A percentile compares a stretch with the other conserved stretches of the same genome.
Evolutionary conservation across 2,113 vertebrate genomes (phyloP).

Genomic region (Stigmatopora argus): DNA sequence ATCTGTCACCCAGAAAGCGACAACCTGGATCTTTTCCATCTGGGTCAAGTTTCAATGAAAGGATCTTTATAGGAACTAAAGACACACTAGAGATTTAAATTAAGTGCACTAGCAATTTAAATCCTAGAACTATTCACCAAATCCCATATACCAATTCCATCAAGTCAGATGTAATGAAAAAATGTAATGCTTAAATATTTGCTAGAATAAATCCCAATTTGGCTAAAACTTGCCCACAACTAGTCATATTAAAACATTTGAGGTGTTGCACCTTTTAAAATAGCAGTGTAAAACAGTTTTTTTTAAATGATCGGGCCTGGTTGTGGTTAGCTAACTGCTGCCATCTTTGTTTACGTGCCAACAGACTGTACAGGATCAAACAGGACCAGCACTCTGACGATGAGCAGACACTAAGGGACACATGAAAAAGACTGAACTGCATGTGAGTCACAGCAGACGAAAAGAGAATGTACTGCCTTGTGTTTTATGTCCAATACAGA

Average conservation of each 20-base stretch:
- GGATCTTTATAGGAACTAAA: conserved; percentile 25
- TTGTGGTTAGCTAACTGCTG: conserved; percentile 43
- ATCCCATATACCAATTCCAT: conserved; percentile 22
- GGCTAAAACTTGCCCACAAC: conserved; percentile 23
- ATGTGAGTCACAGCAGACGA: conserved; percentile 52
- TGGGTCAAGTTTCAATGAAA: conserved; percentile 49
- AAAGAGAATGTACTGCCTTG: conserved; percentile 1
- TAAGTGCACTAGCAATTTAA: neutral
- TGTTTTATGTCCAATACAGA: conserved; percentile 21
- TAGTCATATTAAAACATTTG: conserved; percentile 25
- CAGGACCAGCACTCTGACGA: conserved; percentile 27
- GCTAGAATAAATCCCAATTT: conserved; percentile 9
- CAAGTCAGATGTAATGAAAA: conserved; percentile 16
- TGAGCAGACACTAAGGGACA: conserved; percentile 30
- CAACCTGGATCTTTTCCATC: conserved; percentile 40
- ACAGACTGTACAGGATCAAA: conserved; percentile 42
- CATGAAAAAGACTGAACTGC: conserved; percentile 36
- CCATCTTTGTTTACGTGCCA: conserved; percentile 44
- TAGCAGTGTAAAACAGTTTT: conserved; percentile 23
- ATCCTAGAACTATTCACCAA: conserved; percentile 19
- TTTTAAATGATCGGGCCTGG: conserved; percentile 43
- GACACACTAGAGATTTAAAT: neutral
- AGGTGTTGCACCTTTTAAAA: conserved; percentile 53
- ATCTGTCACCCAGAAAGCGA: conserved; percentile 43
- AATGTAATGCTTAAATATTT: conserved; percentile 28